phyloP scores from a whole-genome alignment of 2,797 vertebrate species.

The Phrynocephalus forsythii region DNA sequence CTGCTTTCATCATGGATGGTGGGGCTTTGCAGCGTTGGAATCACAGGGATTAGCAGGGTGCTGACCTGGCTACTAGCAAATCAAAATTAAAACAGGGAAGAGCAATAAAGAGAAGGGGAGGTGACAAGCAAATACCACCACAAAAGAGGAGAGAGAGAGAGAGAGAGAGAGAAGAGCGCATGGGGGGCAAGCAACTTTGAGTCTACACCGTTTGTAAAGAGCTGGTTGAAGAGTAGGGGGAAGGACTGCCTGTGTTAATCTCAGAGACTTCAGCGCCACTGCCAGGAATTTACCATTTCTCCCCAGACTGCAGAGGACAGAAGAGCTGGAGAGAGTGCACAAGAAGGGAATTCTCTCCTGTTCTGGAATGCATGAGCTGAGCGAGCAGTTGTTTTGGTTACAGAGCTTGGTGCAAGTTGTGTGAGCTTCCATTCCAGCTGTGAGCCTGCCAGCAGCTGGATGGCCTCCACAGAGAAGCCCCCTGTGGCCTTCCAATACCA shows the following conservation, averaged over 20 bases:
- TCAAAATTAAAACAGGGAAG: neutral
- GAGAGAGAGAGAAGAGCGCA: neutral
- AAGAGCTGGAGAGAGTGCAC: slow-evolving; percentile 57
- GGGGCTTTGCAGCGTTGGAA: slow-evolving; percentile 34
- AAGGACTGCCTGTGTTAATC: slow-evolving; percentile 72
- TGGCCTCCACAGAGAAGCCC: slow-evolving; percentile 71
- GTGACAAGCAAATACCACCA: slow-evolving; percentile 33
- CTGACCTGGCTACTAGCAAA: slow-evolving; percentile 57
- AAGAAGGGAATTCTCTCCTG: slow-evolving; percentile 69
- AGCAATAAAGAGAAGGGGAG: slow-evolving; percentile 37
- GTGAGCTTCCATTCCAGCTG: slow-evolving; percentile 32
- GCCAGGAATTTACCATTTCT: slow-evolving; percentile 73
- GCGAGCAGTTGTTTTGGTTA: slow-evolving; percentile 66
- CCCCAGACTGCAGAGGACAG: slow-evolving; percentile 56
- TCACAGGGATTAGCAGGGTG: slow-evolving; percentile 51
- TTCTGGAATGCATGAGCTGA: slow-evolving; percentile 74
- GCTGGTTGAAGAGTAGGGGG: neutral
- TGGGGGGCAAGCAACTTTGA: slow-evolving; percentile 2
- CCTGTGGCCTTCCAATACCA: slow-evolving; percentile 50
- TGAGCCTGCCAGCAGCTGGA: slow-evolving; percentile 54
- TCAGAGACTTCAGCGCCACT: slow-evolving; percentile 67
- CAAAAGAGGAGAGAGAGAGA: neutral
- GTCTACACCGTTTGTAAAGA: slow-evolving; percentile 2
- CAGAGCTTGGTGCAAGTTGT: slow-evolving; percentile 23
- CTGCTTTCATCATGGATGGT: slow-evolving; percentile 15